Evolutionary conservation across 2,113 vertebrate species (phyloP).

Genomic region (Monopterus albus): DNA sequence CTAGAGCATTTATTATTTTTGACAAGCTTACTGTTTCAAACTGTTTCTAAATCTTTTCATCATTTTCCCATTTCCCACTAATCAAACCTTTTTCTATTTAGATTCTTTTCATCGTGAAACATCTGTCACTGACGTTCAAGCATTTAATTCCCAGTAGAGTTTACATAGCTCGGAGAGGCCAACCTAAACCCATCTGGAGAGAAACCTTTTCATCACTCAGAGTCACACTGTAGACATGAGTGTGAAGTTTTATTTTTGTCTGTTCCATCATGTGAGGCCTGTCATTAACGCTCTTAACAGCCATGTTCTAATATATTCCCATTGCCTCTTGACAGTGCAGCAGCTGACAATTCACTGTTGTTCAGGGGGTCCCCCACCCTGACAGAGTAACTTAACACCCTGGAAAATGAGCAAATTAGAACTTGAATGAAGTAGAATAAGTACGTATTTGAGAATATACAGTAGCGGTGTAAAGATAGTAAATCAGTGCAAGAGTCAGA

Average conservation of each 20-base stretch:
- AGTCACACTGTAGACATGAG: conserved; percentile 5
- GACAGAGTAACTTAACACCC: too few species aligned
- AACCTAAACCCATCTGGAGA: conserved; percentile 6
- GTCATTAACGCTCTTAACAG: conserved; percentile 42
- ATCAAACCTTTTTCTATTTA: conserved; percentile 24
- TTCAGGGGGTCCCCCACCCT: too few species aligned
- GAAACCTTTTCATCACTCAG: conserved; percentile 50
- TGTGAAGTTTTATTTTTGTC: conserved; percentile 38
- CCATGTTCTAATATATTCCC: conserved; percentile 41
- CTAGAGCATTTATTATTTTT: not conserved
- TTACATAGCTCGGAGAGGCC: conserved; percentile 1
- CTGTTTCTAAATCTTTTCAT: conserved; percentile 36
- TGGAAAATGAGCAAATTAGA: not conserved
- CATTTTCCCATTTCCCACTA: conserved; percentile 9
- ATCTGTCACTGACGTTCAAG: conserved; percentile 14
- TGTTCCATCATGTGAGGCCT: conserved; percentile 50
- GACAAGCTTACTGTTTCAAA: conserved; percentile 4
- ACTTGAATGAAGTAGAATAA: not conserved
- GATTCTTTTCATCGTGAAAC: conserved; percentile 37
- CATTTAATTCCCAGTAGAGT: conserved; percentile 16
- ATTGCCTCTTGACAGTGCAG: conserved; percentile 20
- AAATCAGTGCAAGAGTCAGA: too few species aligned
- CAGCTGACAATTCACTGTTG: conserved; percentile 30
- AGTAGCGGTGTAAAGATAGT: too few species aligned
- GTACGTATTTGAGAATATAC: not conserved